Percentiles rank a stretch among this genome's conserved stretches.
Conservation (phyloP, 2,113 vertebrate species). For the Epinephelus cyanopodus region DNA sequence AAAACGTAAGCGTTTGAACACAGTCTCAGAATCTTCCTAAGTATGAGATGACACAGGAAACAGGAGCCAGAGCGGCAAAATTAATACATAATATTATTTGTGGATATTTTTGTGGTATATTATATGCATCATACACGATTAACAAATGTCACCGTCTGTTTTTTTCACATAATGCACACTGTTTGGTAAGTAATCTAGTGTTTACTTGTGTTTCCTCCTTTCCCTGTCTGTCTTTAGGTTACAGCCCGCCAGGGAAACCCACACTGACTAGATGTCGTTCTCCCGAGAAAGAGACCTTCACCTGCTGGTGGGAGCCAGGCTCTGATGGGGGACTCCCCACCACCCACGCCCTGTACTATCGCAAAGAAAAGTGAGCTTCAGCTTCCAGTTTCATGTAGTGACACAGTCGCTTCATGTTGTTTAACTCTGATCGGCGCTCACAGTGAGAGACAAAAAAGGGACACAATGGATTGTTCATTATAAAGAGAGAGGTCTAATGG, state of each 20-base stretch:
- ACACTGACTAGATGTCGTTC: conserved; percentile 87
- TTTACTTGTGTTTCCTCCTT: not conserved
- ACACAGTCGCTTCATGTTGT: not conserved
- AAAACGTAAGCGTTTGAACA: conserved; percentile 66
- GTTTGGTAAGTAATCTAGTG: not conserved
- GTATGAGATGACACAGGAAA: too few species aligned
- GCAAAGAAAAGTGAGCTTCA: conserved; percentile 88
- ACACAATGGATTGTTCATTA: not conserved
- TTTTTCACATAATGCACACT: not conserved
- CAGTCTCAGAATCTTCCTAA: not conserved
- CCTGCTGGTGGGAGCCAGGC: conserved; percentile 94
- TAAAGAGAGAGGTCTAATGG: not conserved
- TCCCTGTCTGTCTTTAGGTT: conserved; percentile 75
- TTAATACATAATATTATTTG: not conserved
- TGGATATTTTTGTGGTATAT: not conserved
- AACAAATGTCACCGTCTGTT: not conserved
- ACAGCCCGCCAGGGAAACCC: conserved; percentile 89
- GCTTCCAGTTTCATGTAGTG: too few species aligned
- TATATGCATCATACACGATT: not conserved
- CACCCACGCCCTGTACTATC: conserved; percentile 90
- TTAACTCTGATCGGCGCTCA: not conserved
- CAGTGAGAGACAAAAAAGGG: not conserved
- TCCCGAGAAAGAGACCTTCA: conserved; percentile 94
- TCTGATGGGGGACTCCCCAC: conserved; percentile 88
- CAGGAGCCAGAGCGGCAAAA: not conserved